Evolutionary conservation across 2,113 vertebrate species (phyloP).

Genomic region (Pterophyllum scalare): DNA sequence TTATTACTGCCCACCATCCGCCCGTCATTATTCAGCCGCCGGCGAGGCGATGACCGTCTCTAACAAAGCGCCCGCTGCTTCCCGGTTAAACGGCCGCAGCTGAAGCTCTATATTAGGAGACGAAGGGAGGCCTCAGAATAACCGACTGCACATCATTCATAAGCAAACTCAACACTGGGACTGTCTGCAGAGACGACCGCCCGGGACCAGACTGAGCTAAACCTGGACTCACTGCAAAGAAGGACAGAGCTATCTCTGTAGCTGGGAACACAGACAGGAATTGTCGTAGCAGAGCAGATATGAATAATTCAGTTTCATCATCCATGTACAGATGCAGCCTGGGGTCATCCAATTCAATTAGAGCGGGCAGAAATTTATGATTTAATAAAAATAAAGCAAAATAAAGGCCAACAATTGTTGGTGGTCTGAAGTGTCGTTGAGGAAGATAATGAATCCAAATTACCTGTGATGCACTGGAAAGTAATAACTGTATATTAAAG

Average conservation of each 20-base stretch:
- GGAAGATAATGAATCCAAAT: not conserved
- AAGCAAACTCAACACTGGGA: slow-evolving; percentile 49
- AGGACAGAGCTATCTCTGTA: not conserved
- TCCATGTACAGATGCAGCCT: not conserved
- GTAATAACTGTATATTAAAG: not conserved
- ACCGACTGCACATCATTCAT: slow-evolving; percentile 53
- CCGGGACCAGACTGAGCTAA: not conserved
- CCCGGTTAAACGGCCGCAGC: slow-evolving; percentile 33
- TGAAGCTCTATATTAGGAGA: slow-evolving; percentile 70
- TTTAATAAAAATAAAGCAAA: not conserved
- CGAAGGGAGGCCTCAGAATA: slow-evolving; percentile 66
- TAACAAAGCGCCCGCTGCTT: slow-evolving; percentile 34
- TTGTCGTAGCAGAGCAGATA: not conserved
- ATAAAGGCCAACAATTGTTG: not conserved
- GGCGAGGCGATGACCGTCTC: not conserved
- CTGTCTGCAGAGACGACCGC: slow-evolving; percentile 4
- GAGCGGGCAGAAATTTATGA: not conserved
- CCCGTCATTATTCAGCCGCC: slow-evolving; percentile 36
- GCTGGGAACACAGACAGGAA: not conserved
- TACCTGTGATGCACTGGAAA: not conserved
- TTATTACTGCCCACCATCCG: slow-evolving; percentile 33
- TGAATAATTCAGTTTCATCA: not conserved
- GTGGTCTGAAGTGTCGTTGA: not conserved
- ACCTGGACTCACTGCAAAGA: not conserved
- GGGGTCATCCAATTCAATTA: no score